phyloP scores from a whole-genome alignment of 2,113 vertebrate species.

The Etheostoma spectabile region DNA sequence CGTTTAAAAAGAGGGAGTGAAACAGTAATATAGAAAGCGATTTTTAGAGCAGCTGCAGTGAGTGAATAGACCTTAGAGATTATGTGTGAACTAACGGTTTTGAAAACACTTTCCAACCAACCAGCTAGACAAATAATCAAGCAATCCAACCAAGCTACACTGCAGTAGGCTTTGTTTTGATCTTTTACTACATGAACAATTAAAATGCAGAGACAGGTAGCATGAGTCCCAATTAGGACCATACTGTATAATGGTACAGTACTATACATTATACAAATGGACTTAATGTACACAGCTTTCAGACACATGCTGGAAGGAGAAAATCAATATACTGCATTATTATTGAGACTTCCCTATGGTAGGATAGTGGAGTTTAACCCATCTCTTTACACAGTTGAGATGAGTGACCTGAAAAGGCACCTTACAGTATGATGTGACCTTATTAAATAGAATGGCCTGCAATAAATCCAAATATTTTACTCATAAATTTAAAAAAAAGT shows the following conservation, averaged over 20 bases:
- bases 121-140: neutral
- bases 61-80: neutral
- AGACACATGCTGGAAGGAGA: constrained; percentile 14
- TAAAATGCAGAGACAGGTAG: neutral
- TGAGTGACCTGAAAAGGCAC: neutral
- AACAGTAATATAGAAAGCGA: constrained; percentile 11
- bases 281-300: neutral
- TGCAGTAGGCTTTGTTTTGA: neutral
- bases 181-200: neutral
- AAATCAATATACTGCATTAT: constrained; percentile 42
- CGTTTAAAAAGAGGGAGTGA: neutral
- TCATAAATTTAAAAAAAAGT: neutral
- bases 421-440: neutral
- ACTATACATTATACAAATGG: neutral
- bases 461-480: neutral
- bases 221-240: neutral
- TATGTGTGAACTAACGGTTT: constrained; percentile 1
- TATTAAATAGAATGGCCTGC: neutral
- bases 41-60: constrained; percentile 26
- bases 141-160: neutral
- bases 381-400: constrained; percentile 5
- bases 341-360: neutral
- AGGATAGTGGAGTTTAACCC: neutral
- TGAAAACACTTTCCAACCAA: neutral
- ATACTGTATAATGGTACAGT: neutral